phyloP scores from a whole-genome alignment of 2,797 vertebrate species.

The Buceros bicornis region DNA sequence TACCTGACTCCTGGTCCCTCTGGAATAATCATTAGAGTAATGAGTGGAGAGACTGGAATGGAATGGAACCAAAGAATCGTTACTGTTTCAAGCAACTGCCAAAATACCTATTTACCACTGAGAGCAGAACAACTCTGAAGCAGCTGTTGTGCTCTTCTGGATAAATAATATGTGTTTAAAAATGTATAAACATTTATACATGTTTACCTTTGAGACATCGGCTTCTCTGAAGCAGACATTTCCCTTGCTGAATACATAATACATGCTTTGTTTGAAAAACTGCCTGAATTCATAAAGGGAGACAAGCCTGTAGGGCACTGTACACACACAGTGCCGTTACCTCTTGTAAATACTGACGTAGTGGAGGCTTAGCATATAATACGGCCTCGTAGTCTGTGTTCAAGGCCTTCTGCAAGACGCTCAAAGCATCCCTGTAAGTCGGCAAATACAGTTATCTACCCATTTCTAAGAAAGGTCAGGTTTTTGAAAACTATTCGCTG shows the following conservation, averaged over 20 bases:
- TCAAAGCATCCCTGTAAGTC: background rate
- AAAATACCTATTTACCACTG: constrained; percentile 67
- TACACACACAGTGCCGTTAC: background rate
- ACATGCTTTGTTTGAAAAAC: constrained; percentile 57
- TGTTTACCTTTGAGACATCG: constrained; percentile 53
- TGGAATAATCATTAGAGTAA: constrained; percentile 39
- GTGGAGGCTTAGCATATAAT: background rate
- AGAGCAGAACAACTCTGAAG: constrained; percentile 70
- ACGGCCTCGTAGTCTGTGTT: background rate
- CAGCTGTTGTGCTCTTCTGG: constrained; percentile 73
- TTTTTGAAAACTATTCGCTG: background rate
- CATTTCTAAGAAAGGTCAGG: background rate
- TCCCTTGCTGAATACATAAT: constrained; percentile 65
- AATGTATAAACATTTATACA: constrained; percentile 77
- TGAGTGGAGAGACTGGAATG: background rate
- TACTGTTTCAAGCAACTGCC: constrained; percentile 57
- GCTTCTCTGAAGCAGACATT: constrained; percentile 61
- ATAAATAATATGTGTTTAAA: constrained; percentile 76
- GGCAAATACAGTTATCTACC: background rate
- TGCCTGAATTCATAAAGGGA: constrained; percentile 39
- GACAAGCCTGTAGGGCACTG: constrained; percentile 3
- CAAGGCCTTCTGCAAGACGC: background rate
- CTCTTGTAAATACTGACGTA: background rate
- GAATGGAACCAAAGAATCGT: constrained; percentile 55
- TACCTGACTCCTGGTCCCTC: constrained; percentile 8